Evolutionary conservation across 2,797 vertebrate species (phyloP).

Genomic region (Enteromius argenteus): DNA sequence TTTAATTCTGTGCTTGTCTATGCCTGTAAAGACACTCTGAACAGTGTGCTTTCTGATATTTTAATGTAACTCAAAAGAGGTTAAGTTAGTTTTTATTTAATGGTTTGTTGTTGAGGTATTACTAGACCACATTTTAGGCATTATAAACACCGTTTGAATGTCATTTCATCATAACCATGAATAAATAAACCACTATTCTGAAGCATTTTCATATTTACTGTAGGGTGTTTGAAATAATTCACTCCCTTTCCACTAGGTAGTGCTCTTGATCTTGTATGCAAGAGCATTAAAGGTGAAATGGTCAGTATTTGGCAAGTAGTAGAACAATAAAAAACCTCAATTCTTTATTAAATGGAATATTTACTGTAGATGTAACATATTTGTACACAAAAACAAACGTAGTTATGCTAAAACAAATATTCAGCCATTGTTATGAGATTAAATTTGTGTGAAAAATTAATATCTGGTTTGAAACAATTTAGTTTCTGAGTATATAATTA

Average conservation of each 20-base stretch:
- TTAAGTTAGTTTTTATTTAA: neutral
- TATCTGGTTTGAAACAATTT: neutral
- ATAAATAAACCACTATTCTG: conserved; percentile 25
- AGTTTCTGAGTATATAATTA: neutral
- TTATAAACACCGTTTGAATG: conserved; percentile 24
- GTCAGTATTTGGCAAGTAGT: neutral
- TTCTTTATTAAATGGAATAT: neutral
- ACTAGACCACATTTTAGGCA: conserved; percentile 8
- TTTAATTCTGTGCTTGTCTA: neutral
- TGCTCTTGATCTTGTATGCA: neutral
- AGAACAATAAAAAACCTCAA: neutral
- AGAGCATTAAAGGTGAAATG: neutral
- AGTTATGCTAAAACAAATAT: neutral
- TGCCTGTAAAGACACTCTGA: neutral
- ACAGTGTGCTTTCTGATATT: conserved; percentile 7
- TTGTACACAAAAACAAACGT: neutral
- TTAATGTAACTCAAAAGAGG: neutral
- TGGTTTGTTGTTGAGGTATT: conserved; percentile 18
- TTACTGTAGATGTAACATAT: neutral
- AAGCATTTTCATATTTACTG: neutral
- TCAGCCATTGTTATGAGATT: neutral
- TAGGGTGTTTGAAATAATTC: neutral
- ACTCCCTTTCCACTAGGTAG: neutral
- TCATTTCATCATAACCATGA: conserved; percentile 11
- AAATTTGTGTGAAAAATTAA: neutral